Conservation (phyloP, 2,888 invertebrate species). For the Gisinianus flammeolus region DNA sequence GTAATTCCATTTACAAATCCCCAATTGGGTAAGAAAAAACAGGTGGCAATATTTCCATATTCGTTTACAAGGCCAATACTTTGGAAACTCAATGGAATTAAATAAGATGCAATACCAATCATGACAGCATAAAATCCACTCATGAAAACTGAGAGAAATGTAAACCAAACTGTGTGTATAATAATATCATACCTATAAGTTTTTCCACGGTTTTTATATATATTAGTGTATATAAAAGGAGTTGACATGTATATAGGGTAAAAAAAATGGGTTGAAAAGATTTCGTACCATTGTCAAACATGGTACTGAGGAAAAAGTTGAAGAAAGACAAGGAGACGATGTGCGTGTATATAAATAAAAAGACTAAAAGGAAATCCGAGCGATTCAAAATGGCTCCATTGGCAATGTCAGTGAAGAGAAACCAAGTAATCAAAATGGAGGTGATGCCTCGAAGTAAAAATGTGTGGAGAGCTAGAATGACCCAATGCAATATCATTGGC, state of each 20-base stretch:
- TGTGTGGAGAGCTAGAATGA: constrained; percentile 45
- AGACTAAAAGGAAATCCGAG: constrained; percentile 30
- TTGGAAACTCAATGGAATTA: constrained; percentile 28
- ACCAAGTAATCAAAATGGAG: constrained; percentile 33
- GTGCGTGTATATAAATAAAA: constrained; percentile 38
- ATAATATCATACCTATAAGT: no score
- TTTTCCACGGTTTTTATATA: no score
- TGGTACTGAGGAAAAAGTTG: constrained; percentile 31
- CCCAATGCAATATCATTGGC: constrained; percentile 49
- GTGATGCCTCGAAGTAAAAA: constrained; percentile 49
- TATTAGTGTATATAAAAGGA: no score
- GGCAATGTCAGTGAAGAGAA: constrained; percentile 39
- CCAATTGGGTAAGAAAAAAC: constrained; percentile 51
- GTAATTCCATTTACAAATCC: constrained; percentile 45
- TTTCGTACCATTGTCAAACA: constrained; percentile 6
- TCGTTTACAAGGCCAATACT: constrained; percentile 25
- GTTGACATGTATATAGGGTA: neutral
- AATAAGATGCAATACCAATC: constrained; percentile 16
- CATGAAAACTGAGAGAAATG: neutral
- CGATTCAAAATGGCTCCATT: constrained; percentile 37
- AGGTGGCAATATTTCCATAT: constrained; percentile 18
- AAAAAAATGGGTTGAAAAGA: neutral
- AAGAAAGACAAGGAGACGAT: constrained; percentile 12
- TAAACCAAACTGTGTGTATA: no score
- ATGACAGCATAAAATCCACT: constrained; percentile 31